Evolutionary conservation across 2,797 vertebrate species (phyloP).

Genomic region (Naso thynnoides): DNA sequence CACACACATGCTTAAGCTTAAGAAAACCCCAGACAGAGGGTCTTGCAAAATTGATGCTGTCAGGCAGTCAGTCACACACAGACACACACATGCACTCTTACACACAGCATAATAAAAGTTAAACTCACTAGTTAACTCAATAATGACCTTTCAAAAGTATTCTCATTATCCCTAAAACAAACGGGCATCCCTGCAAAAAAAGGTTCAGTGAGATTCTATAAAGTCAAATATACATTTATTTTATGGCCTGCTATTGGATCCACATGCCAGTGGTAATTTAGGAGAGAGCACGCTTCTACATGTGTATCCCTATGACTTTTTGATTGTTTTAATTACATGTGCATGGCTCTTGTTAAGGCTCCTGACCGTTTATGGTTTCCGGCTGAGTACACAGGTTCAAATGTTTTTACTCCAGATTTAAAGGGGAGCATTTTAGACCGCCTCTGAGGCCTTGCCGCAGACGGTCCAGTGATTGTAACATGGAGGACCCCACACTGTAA

Average conservation of each 20-base stretch:
- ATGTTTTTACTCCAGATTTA: constrained; percentile 67
- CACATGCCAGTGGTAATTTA: constrained; percentile 68
- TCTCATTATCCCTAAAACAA: constrained; percentile 54
- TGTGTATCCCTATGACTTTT: constrained; percentile 68
- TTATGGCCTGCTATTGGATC: constrained; percentile 61
- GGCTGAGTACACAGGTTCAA: constrained; percentile 74
- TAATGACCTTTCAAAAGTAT: constrained; percentile 31
- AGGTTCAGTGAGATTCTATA: constrained; percentile 45
- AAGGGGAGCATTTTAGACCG: constrained; percentile 56
- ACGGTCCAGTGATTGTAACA: constrained; percentile 58
- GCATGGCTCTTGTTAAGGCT: constrained; percentile 73
- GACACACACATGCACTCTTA: not conserved
- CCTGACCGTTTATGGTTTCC: constrained; percentile 75
- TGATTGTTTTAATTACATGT: constrained; percentile 77
- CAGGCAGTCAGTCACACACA: constrained; percentile 35
- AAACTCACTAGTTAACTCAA: constrained; percentile 43
- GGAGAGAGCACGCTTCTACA: constrained; percentile 50
- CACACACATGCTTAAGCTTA: constrained; percentile 30
- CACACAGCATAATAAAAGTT: constrained; percentile 30
- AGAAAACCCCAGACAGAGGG: constrained; percentile 32
- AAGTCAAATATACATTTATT: constrained; percentile 66
- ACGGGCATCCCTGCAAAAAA: constrained; percentile 29
- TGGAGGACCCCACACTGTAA: constrained; percentile 60
- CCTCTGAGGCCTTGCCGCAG: constrained; percentile 57
- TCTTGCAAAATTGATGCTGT: constrained; percentile 44